Conservation (phyloP, 2,113 vertebrate genomes). For the Gymnobelideus leadbeateri region DNA sequence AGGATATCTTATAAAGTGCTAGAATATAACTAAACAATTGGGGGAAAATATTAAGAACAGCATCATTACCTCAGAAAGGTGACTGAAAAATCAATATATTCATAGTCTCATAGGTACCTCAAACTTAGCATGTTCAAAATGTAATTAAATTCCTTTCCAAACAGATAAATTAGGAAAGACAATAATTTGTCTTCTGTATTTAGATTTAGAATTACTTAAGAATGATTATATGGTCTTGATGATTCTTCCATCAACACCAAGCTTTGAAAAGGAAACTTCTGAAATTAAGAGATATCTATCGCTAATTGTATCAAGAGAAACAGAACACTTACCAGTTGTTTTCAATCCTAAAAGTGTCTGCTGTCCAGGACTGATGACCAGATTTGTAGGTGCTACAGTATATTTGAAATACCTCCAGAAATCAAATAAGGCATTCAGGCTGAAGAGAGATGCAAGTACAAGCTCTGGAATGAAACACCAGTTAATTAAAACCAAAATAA, state of each 20-base stretch:
- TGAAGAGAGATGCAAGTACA: conserved; percentile 91
- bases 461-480: conserved; percentile 84
- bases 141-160: conserved; percentile 15
- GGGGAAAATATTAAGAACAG: background rate
- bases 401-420: conserved; percentile 98
- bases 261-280: conserved; percentile 55
- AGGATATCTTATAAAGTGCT: background rate
- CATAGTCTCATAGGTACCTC: background rate
- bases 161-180: conserved; percentile 29
- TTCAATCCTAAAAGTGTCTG: conserved; percentile 90
- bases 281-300: conserved; percentile 48
- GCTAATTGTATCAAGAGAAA: conserved; percentile 42
- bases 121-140: background rate
- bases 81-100: background rate
- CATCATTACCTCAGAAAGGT: background rate
- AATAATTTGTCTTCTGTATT: conserved; percentile 29
- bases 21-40: background rate
- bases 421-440: conserved; percentile 95
- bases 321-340: conserved; percentile 84
- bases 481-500: background rate
- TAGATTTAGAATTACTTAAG: conserved; percentile 42
- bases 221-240: conserved; percentile 46
- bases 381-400: conserved; percentile 90
- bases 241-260: conserved; percentile 22
- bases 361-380: conserved; percentile 90